Conservation (phyloP, 2,888 invertebrate species). For the Lissonota sp. region DNA sequence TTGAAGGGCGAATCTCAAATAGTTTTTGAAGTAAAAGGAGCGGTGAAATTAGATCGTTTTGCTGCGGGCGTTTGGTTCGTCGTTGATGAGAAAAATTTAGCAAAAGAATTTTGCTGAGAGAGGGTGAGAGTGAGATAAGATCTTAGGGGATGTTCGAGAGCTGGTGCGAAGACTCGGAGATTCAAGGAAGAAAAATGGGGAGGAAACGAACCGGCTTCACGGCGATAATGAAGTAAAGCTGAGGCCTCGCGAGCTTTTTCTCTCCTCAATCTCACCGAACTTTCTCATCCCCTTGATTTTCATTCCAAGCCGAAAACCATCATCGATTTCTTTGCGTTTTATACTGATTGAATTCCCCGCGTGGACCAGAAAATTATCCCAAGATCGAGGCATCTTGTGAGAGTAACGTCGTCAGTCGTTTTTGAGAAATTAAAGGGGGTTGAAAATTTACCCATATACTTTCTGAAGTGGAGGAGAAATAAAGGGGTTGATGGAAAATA, state of each 20-base stretch:
- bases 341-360: slow-evolving; percentile 53
- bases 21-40: background rate
- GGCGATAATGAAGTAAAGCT: slow-evolving; percentile 59
- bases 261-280: background rate
- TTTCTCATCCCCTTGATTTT: slow-evolving; percentile 13
- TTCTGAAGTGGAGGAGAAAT: no score
- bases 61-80: background rate
- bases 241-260: slow-evolving; percentile 22
- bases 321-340: slow-evolving; percentile 47
- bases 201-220: slow-evolving; percentile 60
- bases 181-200: slow-evolving; percentile 9
- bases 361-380: slow-evolving; percentile 29
- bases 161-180: no score
- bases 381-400: no score
- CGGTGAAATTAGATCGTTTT: background rate
- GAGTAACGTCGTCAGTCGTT: no score
- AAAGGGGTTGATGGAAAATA: no score
- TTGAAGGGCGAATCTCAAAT: no score
- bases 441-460: no score
- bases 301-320: slow-evolving; percentile 31
- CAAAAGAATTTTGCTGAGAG: slow-evolving; percentile 11
- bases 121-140: slow-evolving; percentile 34
- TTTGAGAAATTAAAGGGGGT: no score
- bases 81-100: slow-evolving; percentile 35
- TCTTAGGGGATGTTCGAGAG: no score